Evolutionary conservation across 1,140 invertebrate species (phyloP).

Genomic region (Drosophila kanapiae): DNA sequence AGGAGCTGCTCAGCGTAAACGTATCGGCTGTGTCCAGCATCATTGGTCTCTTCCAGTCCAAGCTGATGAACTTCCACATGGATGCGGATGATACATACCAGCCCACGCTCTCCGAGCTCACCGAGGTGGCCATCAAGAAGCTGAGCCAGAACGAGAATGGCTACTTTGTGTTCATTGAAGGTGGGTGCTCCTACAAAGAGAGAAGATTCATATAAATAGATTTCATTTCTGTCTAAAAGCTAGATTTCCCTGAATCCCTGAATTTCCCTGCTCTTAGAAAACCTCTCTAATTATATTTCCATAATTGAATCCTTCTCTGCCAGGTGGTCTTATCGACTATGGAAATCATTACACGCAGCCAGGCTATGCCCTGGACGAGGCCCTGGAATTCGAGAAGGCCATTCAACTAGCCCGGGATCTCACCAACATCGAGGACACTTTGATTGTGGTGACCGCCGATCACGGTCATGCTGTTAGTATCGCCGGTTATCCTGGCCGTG

Average conservation of each 20-base stretch:
- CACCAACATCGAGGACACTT: slow-evolving; percentile 87
- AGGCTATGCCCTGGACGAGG: slow-evolving; percentile 89
- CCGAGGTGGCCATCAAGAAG: slow-evolving; percentile 90
- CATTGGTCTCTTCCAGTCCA: slow-evolving; percentile 86
- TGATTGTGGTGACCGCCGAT: slow-evolving; percentile 90
- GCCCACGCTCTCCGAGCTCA: slow-evolving; percentile 92
- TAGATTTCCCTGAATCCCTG: too few species aligned
- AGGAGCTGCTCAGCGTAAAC: slow-evolving; percentile 85
- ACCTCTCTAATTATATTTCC: too few species aligned
- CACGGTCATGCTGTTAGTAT: slow-evolving; percentile 90
- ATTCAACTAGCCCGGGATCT: slow-evolving; percentile 87
- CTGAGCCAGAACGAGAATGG: slow-evolving; percentile 89
- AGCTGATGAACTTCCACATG: slow-evolving; percentile 86
- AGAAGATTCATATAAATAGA: background rate
- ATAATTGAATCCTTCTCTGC: background rate
- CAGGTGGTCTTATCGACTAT: slow-evolving; percentile 89
- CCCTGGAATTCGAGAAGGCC: slow-evolving; percentile 89
- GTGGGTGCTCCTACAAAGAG: slow-evolving; percentile 30
- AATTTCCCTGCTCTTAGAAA: too few species aligned
- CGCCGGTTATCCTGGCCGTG: slow-evolving; percentile 89
- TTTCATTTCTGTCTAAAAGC: too few species aligned
- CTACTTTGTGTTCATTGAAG: slow-evolving; percentile 88
- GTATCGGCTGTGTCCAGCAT: slow-evolving; percentile 63
- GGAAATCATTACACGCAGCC: slow-evolving; percentile 89
- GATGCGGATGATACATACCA: slow-evolving; percentile 86